phyloP scores from a whole-genome alignment of 2,888 invertebrate genomes.

The Nudaria mundana region DNA sequence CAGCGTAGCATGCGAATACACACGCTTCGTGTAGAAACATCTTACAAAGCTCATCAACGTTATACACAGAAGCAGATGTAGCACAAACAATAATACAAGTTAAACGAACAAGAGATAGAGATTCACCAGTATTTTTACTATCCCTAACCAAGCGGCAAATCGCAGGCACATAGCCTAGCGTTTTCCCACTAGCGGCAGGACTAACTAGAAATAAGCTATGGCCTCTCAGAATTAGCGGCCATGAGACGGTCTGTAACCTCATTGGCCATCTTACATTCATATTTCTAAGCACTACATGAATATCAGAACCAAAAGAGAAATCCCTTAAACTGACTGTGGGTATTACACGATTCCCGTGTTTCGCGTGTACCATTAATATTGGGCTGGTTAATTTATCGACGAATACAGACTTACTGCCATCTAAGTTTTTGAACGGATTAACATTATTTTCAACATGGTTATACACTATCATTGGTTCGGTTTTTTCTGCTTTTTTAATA shows the following conservation, averaged over 20 bases:
- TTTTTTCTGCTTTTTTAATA: slow-evolving; percentile 8
- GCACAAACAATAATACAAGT: slow-evolving; percentile 84
- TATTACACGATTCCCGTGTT: slow-evolving; percentile 51
- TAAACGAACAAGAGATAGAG: slow-evolving; percentile 73
- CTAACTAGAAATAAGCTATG: slow-evolving; percentile 84
- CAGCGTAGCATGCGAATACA: slow-evolving; percentile 65
- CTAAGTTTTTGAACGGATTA: slow-evolving; percentile 64
- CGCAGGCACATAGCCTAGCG: slow-evolving; percentile 85
- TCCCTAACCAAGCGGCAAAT: slow-evolving; percentile 82
- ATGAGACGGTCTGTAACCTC: slow-evolving; percentile 84
- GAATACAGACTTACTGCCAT: slow-evolving; percentile 57
- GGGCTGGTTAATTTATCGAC: slow-evolving; percentile 67
- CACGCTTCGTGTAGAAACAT: slow-evolving; percentile 59
- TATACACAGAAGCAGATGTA: slow-evolving; percentile 78
- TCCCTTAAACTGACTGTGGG: slow-evolving; percentile 52
- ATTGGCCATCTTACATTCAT: slow-evolving; percentile 62
- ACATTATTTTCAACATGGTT: slow-evolving; percentile 38
- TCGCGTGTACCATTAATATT: slow-evolving; percentile 67
- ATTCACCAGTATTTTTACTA: slow-evolving; percentile 45
- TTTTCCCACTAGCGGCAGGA: slow-evolving; percentile 83
- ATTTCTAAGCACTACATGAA: slow-evolving; percentile 49
- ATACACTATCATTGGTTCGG: slow-evolving; percentile 2
- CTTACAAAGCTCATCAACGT: slow-evolving; percentile 61
- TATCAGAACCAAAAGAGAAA: slow-evolving; percentile 52
- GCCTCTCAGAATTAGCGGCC: slow-evolving; percentile 85